Conservation (phyloP, 1,140 invertebrate genomes). For the Oscheius sp. region DNA sequence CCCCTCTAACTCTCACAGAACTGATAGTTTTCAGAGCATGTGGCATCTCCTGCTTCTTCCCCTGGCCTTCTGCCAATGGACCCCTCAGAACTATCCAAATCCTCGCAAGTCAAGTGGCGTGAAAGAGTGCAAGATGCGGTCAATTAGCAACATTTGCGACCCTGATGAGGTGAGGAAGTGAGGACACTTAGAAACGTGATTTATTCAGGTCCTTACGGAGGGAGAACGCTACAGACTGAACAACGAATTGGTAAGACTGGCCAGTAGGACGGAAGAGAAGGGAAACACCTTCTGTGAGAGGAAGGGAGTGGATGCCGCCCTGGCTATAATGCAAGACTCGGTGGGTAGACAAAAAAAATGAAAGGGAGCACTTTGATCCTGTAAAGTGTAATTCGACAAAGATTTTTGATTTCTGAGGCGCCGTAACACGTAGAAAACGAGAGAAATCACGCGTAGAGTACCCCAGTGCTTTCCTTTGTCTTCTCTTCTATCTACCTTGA, state of each 20-base stretch:
- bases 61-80: neutral
- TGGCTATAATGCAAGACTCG: slow-evolving; percentile 16
- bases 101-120: slow-evolving; percentile 20
- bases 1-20: no score
- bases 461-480: no score
- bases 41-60: neutral
- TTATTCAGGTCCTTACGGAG: slow-evolving; percentile 17
- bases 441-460: no score
- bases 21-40: neutral
- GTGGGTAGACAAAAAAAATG: no score
- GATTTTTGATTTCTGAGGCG: neutral
- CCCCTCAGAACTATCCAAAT: slow-evolving; percentile 6
- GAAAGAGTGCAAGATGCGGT: slow-evolving; percentile 26
- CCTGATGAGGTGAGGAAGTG: slow-evolving; percentile 13
- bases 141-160: slow-evolving; percentile 15
- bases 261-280: slow-evolving; percentile 8
- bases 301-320: slow-evolving; percentile 22
- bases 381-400: no score
- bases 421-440: no score
- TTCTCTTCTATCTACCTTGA: no score
- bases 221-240: slow-evolving; percentile 23
- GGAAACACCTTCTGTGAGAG: slow-evolving; percentile 16
- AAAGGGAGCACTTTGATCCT: no score
- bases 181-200: neutral
- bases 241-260: slow-evolving; percentile 12